A percentile compares a stretch with the other conserved stretches of the same genome.
These are phyloP conservation scores for Aphaenogaster rudis DNA, from an alignment of 1,140 invertebrate genomes.

Conservation along the genomic window DNA sequence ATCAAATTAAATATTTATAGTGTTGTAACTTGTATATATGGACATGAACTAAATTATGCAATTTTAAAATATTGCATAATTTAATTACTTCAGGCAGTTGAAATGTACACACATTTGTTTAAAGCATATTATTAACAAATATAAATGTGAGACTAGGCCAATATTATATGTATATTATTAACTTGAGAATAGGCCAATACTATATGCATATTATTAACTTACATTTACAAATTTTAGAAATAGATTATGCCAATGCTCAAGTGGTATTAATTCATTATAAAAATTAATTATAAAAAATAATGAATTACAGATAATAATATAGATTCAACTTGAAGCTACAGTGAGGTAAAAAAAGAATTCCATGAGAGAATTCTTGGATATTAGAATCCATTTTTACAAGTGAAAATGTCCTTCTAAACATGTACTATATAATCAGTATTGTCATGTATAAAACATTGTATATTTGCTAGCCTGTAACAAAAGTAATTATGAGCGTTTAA, in stretches of 20 bases:
- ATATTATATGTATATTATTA: no score
- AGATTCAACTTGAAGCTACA: not conserved
- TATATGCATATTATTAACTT: not conserved
- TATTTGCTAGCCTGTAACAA: conserved; percentile 1
- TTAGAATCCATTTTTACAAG: not conserved
- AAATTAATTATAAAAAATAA: not conserved
- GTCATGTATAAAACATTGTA: not conserved
- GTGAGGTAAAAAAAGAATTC: not conserved
- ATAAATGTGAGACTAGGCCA: no score
- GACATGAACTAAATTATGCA: not conserved
- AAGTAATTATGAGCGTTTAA: not conserved
- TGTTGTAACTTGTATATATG: not conserved
- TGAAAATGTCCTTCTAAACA: not conserved
- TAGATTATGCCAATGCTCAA: not conserved
- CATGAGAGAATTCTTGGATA: not conserved
- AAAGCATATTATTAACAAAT: not conserved
- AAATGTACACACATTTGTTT: not conserved
- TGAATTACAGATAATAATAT: conserved; percentile 11
- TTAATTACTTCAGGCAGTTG: not conserved
- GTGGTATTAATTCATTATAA: not conserved
- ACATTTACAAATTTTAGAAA: conserved; percentile 41
- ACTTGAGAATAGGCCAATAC: no score
- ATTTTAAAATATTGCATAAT: not conserved
- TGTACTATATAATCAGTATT: not conserved
- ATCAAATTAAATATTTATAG: not conserved